A percentile compares a stretch with the other conserved stretches of the same genome.
Evolutionary conservation across 2,888 invertebrate genomes (phyloP).

Genomic region (Isoperla grammatica): DNA sequence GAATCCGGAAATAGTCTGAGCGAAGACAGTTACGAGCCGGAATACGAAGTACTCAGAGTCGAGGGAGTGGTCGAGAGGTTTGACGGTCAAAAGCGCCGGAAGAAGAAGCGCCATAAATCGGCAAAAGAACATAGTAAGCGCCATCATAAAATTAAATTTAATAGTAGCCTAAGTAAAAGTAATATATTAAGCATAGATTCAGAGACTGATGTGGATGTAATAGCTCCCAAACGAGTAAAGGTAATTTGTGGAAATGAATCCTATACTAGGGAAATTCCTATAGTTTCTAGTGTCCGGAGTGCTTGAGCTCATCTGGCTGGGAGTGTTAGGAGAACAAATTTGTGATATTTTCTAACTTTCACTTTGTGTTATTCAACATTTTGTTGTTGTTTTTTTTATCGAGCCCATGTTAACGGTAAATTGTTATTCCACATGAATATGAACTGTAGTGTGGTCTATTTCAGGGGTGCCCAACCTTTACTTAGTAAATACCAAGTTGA

Average conservation of each 20-base stretch:
- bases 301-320: no score
- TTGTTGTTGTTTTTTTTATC: no score
- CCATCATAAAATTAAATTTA: constrained; percentile 2
- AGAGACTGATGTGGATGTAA: constrained; percentile 32
- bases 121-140: constrained; percentile 39
- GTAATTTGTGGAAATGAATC: constrained; percentile 86
- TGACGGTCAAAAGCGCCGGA: constrained; percentile 28
- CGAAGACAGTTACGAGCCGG: constrained; percentile 62
- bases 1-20: constrained; percentile 69
- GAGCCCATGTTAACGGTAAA: no score
- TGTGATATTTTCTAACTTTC: no score
- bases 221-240: constrained; percentile 72
- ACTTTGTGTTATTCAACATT: no score
- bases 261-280: constrained; percentile 75
- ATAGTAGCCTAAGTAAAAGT: neutral
- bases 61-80: constrained; percentile 57
- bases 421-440: no score
- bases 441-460: no score
- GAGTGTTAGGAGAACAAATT: no score
- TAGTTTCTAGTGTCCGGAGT: no score
- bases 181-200: constrained; percentile 32
- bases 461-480: no score
- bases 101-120: constrained; percentile 58
- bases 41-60: constrained; percentile 77
- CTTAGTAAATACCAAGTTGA: no score